phyloP scores from a whole-genome alignment of 2,797 vertebrate genomes.

The Melanotaenia boesemani region DNA sequence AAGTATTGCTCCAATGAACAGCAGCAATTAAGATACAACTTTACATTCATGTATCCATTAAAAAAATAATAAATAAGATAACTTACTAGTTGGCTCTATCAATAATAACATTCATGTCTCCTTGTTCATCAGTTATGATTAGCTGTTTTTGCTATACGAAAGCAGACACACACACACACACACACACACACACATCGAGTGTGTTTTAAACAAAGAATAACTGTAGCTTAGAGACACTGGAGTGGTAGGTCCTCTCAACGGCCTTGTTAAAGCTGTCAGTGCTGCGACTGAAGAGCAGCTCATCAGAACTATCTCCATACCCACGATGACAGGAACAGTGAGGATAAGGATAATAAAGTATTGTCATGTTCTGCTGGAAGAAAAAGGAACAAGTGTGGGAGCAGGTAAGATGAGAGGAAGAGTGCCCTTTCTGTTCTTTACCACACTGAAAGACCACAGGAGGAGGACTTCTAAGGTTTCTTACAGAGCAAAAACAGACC shows the following conservation, averaged over 20 bases:
- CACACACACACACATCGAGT: neutral
- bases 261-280: constrained; percentile 5
- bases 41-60: neutral
- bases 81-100: neutral
- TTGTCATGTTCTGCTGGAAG: constrained; percentile 40
- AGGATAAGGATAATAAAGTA: constrained; percentile 19
- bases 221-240: neutral
- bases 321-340: neutral
- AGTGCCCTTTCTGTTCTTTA: constrained; percentile 54
- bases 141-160: neutral
- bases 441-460: constrained; percentile 33
- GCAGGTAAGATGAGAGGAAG: constrained; percentile 61
- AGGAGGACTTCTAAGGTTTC: constrained; percentile 49
- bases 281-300: constrained; percentile 8
- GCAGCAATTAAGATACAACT: no score
- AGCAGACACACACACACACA: neutral
- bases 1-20: neutral
- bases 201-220: neutral
- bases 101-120: neutral
- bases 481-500: neutral
- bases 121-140: neutral
- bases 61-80: neutral
- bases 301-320: constrained; percentile 5
- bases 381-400: constrained; percentile 27
- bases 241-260: neutral